phyloP scores from a whole-genome alignment of 2,888 invertebrate genomes.

The Caenorhabditis sp. region DNA sequence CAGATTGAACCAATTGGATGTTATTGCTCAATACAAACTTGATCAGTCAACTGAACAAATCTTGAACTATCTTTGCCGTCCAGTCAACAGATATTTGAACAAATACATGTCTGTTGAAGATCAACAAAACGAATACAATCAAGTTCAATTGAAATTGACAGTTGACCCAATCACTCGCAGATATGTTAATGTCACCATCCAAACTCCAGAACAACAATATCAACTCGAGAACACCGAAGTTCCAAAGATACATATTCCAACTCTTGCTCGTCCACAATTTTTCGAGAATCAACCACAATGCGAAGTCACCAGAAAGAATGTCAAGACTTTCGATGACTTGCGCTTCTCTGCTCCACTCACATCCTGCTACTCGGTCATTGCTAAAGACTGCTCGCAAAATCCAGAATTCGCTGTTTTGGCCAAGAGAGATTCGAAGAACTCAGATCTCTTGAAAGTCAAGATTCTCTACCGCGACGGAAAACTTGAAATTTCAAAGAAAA shows the following conservation, averaged over 20 bases:
- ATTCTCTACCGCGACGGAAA: conserved; percentile 37
- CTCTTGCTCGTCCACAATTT: too few species aligned
- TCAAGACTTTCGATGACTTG: conserved; percentile 69
- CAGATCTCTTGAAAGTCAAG: conserved; percentile 51
- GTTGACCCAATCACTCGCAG: conserved; percentile 62
- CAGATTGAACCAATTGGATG: conserved; percentile 50
- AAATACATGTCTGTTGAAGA: conserved; percentile 29
- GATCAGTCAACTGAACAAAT: conserved; percentile 37
- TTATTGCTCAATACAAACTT: conserved; percentile 54
- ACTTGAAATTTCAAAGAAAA: conserved; percentile 32
- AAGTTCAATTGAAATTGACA: conserved; percentile 46
- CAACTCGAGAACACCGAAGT: conserved; percentile 46
- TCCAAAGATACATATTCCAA: conserved; percentile 35
- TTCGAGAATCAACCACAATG: conserved; percentile 41
- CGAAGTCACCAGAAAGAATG: conserved; percentile 42
- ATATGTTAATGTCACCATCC: conserved; percentile 61
- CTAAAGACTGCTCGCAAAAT: conserved; percentile 72
- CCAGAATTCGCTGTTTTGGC: conserved; percentile 71
- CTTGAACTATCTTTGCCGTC: conserved; percentile 44
- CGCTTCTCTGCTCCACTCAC: conserved; percentile 63
- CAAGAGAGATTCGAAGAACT: conserved; percentile 60
- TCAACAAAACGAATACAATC: conserved; percentile 34
- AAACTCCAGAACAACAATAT: conserved; percentile 54
- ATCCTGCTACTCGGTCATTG: conserved; percentile 72
- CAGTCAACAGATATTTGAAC: conserved; percentile 50